These are phyloP conservation scores for Tenrec ecaudatus DNA, from an alignment of 2,113 vertebrate species.

Conservation along the genomic window DNA sequence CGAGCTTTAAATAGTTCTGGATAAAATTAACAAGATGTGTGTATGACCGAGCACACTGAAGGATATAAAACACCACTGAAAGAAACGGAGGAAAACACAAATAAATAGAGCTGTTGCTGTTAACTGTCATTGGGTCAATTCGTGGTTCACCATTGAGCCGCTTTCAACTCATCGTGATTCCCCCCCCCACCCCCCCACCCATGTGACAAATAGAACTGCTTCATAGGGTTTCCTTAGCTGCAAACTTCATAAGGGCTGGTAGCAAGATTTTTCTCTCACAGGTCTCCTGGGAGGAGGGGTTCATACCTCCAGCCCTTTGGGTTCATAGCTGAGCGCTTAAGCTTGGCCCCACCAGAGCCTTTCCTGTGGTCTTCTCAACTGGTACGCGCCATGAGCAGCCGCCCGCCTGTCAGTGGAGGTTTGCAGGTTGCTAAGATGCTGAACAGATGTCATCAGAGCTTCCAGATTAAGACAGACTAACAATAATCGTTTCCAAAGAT, in stretches of 20 bases:
- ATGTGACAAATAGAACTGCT: background rate
- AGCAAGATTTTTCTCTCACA: too few species aligned
- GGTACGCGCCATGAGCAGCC: background rate
- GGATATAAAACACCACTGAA: background rate
- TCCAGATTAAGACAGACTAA: background rate
- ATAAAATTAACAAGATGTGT: slow-evolving; percentile 4
- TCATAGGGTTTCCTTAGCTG: background rate
- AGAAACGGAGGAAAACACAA: background rate
- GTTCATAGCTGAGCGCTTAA: too few species aligned
- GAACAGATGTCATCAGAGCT: background rate
- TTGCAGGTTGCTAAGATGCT: background rate
- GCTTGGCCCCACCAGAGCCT: too few species aligned
- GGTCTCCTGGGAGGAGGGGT: too few species aligned
- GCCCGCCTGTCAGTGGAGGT: background rate
- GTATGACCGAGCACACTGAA: background rate
- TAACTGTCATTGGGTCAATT: background rate
- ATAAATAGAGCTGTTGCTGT: background rate
- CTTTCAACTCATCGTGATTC: background rate
- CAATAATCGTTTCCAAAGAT: background rate
- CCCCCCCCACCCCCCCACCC: too few species aligned
- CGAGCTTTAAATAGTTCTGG: background rate
- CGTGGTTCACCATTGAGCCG: too few species aligned
- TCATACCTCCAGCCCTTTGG: too few species aligned
- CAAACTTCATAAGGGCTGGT: too few species aligned
- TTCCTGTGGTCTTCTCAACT: background rate